Base-by-base conservation (phyloP, 37 sponge, comb jelly and placozoan species). In the Aplysina aerophoba region DNA sequence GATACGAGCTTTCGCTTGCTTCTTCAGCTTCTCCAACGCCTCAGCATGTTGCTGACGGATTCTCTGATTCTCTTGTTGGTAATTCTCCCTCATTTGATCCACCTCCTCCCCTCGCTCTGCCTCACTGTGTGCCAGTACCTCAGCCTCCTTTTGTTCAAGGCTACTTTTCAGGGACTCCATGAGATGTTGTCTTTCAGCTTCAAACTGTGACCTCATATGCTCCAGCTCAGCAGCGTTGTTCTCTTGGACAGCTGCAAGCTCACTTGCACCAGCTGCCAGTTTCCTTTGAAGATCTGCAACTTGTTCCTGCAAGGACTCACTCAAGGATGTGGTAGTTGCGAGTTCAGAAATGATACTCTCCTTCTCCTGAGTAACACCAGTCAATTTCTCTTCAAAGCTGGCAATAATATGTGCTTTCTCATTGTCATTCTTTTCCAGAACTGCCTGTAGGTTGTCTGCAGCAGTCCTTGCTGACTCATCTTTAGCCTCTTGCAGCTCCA, bases 1-100 rank as follows among this genome's bases (percentile, higher is more conserved):
- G 20, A 78, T 85, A 60, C 38, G 38, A 35, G 77, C 24, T 56
- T 74, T 56, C 57, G 77, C 79, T 37, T 85, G 54, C 55, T 85
- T 85, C 38, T 85, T 78, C 30, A 85, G 14, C 59, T 74, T 59
- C 15, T 68, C 79, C 4, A 78, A 13, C 30, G 58, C 15, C 25
- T 83, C 55, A 3, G 28, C 38, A 71, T 83, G 55, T 27, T 83
- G 55, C 30, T 71, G 15, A 19, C 41, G 84, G 22, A 83, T 5
- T 2, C 14, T 1, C 34, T 72, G 5, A n/a, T 72, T 19, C 44
- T 83, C 35, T 22, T 69, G 22, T 31, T 72, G 30, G 15, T 72
- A 72, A 5, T 68, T 22, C 6, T 59, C 61, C 6, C 34, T 5
- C 30, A 55, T 2, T 20, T 80, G 31, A 28, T 22, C 33, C 22